Base-by-base conservation (phyloP, 2,797 vertebrate species). In the Mormyrus hasselquistii region DNA sequence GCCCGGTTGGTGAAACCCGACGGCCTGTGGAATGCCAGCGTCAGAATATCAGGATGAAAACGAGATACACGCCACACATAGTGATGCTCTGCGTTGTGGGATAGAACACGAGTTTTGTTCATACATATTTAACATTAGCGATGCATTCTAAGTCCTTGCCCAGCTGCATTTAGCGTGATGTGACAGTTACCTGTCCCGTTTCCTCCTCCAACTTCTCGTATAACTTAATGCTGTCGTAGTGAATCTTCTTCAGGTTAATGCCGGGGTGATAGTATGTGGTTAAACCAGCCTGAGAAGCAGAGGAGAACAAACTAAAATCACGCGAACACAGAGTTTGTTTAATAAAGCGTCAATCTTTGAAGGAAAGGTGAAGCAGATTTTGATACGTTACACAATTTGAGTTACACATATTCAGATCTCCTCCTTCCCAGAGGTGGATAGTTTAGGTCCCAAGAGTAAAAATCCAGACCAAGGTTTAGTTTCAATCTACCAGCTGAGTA, bases 241-340 rank as follows among this genome's bases (percentile, higher is more conserved):
- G 99, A 91, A 99, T 96, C 94, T 97, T 98, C 96, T 99, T 99
- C 62, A 99, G 90, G 92, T 99, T 99, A 95, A 99, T 99, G 91
- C 99, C 99, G 90, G 99, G 98, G 92, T 99, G 97, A 94, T 99
- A 99, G 90, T 99, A 99, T 25, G 98, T 97, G 25, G 98, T 99
- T 95, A 99, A 95, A 89, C 98, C 98, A 88, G 99, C 98, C 99
- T 99, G 94, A 90, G 91, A 88, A 89, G 93, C 2, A 90, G 83
- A 88, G 38, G 22, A 49, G 85, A 87, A 44, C 41, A n/a, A 44
- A 73, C 29, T 14, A 73, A 79, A 79, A 16, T 44, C 38, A 7
- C 8, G 14, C 14, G 44, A 41, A 84, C 82, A 29, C 79, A 83
- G 44, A 25, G 22, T n/a, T n/a, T 84, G 8, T 84, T 84, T 83